Evolutionary conservation across 30 jellyfish, hydroid and myxozoan genomes (phyloP), one percentile per base, ranked within the genome.

Genomic region (Haliclystus octoradiatus): DNA sequence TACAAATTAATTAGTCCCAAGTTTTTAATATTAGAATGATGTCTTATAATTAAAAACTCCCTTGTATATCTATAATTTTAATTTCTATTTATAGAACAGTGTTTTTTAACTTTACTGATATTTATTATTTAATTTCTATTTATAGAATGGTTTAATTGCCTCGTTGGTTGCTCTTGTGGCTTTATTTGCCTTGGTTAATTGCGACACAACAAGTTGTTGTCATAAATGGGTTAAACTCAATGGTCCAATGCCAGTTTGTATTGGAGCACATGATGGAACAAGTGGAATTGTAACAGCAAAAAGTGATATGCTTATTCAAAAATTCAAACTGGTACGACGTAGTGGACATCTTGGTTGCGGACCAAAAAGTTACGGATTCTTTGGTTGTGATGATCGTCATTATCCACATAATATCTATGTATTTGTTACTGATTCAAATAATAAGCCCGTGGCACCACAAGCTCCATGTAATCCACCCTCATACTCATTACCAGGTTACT

Each of bases 401-500:
- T 40, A 40, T 19, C 57, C 57, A 5, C 57, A 40, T 40, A 40
- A 40, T 19, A 9, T 40, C 19, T 40, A 40, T 19, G 57, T 40
- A 9, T 40, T 40, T 40, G 19, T 40, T 19, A 40, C 57, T 40
- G 57, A 40, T 19, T 5, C 9, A 19, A 9, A 40, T 40, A 40
- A 40, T 40, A 40, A 40, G 19, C 57, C 57, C 19, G 57, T 40
- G 14, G 57, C 57, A 40, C 57, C 57, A 9, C 57, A 40, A 40
- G 57, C 57, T 40, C 57, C 57, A 40, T 40, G 57, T 19, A 40
- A 40, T 19, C 57, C 57, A 40, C 57, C 57, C 57, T 40, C 57
- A 9, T 40, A 40, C 19, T 9, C 57, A 5, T 19, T 40, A 9
- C 57, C 57, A 40, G 57, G 57, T 5, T 40, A 40, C 57, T 40